Conservation (phyloP, 2,797 vertebrate genomes). For the Hippocampus kuda region DNA sequence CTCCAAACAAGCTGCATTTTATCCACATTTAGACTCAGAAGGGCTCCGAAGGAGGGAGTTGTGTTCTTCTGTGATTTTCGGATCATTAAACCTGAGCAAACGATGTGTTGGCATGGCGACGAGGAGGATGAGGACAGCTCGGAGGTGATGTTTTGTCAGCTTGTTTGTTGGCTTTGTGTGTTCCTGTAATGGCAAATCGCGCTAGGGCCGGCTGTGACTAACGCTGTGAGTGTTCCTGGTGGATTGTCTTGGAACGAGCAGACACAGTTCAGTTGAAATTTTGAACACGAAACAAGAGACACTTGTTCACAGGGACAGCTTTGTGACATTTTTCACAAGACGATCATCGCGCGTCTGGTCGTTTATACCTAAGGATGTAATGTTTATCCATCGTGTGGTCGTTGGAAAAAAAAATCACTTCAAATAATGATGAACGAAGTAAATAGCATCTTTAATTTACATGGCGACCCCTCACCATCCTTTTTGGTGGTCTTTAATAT, state of each 20-base stretch:
- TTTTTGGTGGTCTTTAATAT: not conserved
- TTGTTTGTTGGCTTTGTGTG: constrained; percentile 37
- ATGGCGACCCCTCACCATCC: not conserved
- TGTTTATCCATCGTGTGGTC: not conserved
- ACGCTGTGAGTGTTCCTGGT: constrained; percentile 20
- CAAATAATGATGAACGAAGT: not conserved
- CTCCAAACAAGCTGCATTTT: constrained; percentile 16
- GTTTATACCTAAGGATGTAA: not conserved
- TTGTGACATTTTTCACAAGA: not conserved
- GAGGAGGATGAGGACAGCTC: constrained; percentile 60
- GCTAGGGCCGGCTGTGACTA: constrained; percentile 10
- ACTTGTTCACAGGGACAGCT: not conserved
- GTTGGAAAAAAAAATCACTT: not conserved
- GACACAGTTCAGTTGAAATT: not conserved
- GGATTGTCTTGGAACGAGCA: not conserved
- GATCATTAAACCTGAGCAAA: constrained; percentile 13
- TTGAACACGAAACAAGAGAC: not conserved
- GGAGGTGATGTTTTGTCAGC: constrained; percentile 49
- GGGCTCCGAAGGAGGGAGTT: not conserved
- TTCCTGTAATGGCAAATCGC: constrained; percentile 26
- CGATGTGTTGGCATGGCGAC: constrained; percentile 68
- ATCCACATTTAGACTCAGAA: constrained; percentile 29
- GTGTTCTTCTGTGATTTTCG: constrained; percentile 4
- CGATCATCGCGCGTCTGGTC: not conserved
- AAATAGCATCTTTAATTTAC: not conserved